Conservation (phyloP, 1,140 invertebrate genomes). For the Cyphomyrmex costatus region DNA sequence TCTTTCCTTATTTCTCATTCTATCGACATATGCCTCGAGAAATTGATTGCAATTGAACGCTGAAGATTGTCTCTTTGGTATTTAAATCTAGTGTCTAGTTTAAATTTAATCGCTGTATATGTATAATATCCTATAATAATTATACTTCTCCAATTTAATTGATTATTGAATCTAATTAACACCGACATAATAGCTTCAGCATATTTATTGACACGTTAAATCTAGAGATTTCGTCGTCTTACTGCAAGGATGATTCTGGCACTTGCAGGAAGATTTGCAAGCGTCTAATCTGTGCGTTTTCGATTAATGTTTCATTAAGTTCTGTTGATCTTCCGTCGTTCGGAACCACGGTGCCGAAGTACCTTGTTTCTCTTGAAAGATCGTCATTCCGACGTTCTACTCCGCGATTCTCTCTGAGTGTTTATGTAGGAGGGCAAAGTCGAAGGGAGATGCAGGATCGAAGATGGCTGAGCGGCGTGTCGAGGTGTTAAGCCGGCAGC, state of each 20-base stretch:
- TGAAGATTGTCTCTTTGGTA: background rate
- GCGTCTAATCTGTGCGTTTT: conserved; percentile 61
- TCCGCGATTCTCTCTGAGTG: conserved; percentile 67
- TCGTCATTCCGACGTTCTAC: conserved; percentile 56
- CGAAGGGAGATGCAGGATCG: conserved; percentile 73
- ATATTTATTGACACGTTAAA: conserved; percentile 48
- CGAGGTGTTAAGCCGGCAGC: conserved; percentile 71
- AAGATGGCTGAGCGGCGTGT: conserved; percentile 64
- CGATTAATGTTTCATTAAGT: conserved; percentile 65
- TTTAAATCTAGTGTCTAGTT: background rate
- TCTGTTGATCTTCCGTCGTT: conserved; percentile 59
- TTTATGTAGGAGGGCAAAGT: conserved; percentile 73
- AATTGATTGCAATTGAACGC: conserved; percentile 3
- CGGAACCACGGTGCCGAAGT: conserved; percentile 48
- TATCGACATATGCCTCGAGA: background rate
- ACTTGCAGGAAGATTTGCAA: conserved; percentile 44
- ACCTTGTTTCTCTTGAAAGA: conserved; percentile 57
- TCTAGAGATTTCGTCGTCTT: conserved; percentile 25
- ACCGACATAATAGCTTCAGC: background rate
- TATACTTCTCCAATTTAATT: background rate
- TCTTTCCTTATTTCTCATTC: background rate
- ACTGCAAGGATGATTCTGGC: conserved; percentile 3
- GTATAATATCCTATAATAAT: background rate
- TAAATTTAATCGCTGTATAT: no score
- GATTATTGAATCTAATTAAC: conserved; percentile 23